Percentiles rank a stretch among this genome's conserved stretches.
Conservation (phyloP, 2,113 vertebrate genomes). For the Neolamprologus hecqui region DNA sequence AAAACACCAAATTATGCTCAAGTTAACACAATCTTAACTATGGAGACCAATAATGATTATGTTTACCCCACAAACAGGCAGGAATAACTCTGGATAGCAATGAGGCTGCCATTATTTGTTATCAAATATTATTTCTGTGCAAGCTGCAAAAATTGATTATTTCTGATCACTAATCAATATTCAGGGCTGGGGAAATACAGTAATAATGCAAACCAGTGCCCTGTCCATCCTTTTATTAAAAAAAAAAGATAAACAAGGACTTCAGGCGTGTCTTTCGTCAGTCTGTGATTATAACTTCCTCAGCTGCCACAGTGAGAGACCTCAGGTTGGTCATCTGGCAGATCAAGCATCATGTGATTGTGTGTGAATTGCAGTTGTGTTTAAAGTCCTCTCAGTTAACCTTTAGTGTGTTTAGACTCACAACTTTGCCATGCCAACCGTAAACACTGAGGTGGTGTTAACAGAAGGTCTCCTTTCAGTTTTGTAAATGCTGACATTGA, state of each 20-base stretch:
- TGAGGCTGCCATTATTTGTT: neutral
- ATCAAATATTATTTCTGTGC: neutral
- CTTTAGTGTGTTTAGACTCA: slow-evolving; percentile 10
- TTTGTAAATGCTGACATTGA: neutral
- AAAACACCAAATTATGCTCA: neutral
- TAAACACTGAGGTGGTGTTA: neutral
- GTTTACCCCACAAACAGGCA: neutral
- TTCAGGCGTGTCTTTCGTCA: neutral
- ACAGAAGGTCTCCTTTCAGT: neutral
- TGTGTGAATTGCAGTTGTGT: neutral
- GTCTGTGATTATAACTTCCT: neutral
- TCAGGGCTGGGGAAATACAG: neutral
- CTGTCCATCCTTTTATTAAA: neutral
- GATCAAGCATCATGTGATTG: neutral
- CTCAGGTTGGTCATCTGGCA: neutral
- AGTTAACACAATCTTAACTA: neutral
- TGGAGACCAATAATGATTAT: neutral
- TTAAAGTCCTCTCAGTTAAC: neutral
- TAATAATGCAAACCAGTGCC: neutral
- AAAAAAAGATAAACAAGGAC: neutral
- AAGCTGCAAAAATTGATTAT: neutral
- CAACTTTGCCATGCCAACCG: slow-evolving; percentile 1
- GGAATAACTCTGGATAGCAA: neutral
- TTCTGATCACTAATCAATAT: neutral
- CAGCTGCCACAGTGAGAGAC: neutral